Percentiles rank a stretch among this genome's conserved stretches.
Conservation (phyloP, 2,797 vertebrate species). For the Atherinosoma microstoma region DNA sequence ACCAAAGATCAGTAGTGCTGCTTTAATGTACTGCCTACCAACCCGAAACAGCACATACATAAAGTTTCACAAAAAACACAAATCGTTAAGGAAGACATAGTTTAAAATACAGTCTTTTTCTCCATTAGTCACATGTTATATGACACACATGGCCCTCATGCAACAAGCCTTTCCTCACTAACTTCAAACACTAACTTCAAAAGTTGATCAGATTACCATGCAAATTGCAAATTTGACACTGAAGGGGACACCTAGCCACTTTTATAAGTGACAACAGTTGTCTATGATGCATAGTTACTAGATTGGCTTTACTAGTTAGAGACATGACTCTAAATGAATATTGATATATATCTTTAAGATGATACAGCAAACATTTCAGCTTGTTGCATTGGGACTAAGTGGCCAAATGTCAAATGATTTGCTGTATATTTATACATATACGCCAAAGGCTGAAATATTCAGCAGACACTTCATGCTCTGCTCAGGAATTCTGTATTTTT, state of each 20-base stretch:
- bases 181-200: neutral
- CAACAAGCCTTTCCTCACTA: neutral
- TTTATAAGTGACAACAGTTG: neutral
- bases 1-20: too few relatives aligned
- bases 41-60: neutral
- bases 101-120: neutral
- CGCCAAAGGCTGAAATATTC: neutral
- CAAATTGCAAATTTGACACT: neutral
- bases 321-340: neutral
- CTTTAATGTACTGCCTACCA: too few relatives aligned
- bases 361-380: neutral
- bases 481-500: neutral
- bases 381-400: neutral
- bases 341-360: neutral
- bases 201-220: neutral
- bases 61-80: neutral
- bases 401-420: neutral
- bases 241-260: neutral
- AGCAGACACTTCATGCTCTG: neutral
- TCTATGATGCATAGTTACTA: neutral
- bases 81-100: neutral
- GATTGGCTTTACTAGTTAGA: neutral
- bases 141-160: neutral
- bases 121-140: neutral
- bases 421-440: too few relatives aligned